Conservation (phyloP, 2,888 invertebrate genomes). For the Drosophila neutralis region DNA sequence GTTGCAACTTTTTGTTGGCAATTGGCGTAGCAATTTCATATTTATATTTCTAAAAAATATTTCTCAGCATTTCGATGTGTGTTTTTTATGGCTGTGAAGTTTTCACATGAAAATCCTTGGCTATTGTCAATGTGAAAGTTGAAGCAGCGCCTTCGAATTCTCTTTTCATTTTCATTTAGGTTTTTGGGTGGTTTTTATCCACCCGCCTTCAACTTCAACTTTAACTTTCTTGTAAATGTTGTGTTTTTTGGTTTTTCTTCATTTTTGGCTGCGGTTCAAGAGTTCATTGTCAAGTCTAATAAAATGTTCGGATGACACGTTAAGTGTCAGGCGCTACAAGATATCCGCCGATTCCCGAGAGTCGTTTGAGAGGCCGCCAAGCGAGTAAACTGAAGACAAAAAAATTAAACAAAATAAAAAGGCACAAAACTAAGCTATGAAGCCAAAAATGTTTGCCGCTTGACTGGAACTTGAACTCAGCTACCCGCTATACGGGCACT, state of each 20-base stretch:
- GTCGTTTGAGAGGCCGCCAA: constrained; percentile 47
- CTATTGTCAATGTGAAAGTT: constrained; percentile 65
- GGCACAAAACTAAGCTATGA: constrained; percentile 24
- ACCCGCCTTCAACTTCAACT: constrained; percentile 35
- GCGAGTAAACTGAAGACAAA: constrained; percentile 18
- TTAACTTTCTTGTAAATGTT: constrained; percentile 33
- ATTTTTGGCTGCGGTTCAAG: constrained; percentile 58
- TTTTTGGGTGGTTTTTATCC: constrained; percentile 23
- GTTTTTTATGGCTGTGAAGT: not conserved
- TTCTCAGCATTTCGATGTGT: not conserved
- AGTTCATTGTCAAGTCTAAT: constrained; percentile 81
- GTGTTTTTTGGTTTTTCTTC: not conserved
- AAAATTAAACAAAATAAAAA: constrained; percentile 3
- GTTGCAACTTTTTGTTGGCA: not conserved
- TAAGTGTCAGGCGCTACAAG: constrained; percentile 75
- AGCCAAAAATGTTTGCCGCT: constrained; percentile 49
- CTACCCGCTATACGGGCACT: constrained; percentile 1
- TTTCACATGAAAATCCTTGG: constrained; percentile 30
- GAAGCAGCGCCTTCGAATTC: constrained; percentile 13
- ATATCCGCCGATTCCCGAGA: constrained; percentile 42
- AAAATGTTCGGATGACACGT: constrained; percentile 81
- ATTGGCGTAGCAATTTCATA: not conserved
- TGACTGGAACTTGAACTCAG: constrained; percentile 57
- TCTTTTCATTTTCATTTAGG: constrained; percentile 21
- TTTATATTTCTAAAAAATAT: not conserved